Evolutionary conservation across 2,113 vertebrate genomes (phyloP), one percentile per base, ranked within the genome.

Genomic region (Mobula hypostoma): DNA sequence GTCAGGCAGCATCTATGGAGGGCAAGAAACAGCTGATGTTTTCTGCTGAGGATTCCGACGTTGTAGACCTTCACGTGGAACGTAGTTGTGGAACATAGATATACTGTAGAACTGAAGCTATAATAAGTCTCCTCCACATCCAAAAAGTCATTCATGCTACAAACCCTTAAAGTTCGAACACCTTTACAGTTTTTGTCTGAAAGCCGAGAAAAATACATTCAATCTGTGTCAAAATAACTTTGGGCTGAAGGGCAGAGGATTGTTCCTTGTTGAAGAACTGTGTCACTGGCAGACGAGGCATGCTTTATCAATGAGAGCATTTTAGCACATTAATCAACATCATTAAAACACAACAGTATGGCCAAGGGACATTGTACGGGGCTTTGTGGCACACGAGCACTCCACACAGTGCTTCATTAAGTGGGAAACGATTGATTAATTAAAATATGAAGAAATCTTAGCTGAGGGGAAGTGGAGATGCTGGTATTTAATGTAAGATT

Each of bases 261-360:
- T 32, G 85, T 68, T 14, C 17, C 29, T 66, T 90, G 85, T 90
- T 66, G 61, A 90, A 19, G 61, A 6, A 32, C 85, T 66, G 77
- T 32, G 85, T 66, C 85, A 90, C 19, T 90, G 85, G 6, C 85
- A 66, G 0, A 32, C 1, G 32, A 66, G 29, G 7, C 29, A 66
- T 32, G 29, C 61, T 90, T 90, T 66, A 90, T 66, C 61, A 12
- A 61, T 1, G 85, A 63, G 27, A 90, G 66, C 61, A 66, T 19
- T 66, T 66, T n/a, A 19, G 85, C 85, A 90, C 85, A 90, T 90
- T 68, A 66, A 90, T 90, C 61, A 66, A 66, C 85, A 90, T 63
- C 27, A 66, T 68, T 90, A 66, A 90, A 90, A 68, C 61, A 68
- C 61, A 88, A 17, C 12, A 17, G n/a, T 7, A 66, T 66, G 85